Evolutionary conservation across 2,797 vertebrate species (phyloP).

Genomic region (Staurois parvus): DNA sequence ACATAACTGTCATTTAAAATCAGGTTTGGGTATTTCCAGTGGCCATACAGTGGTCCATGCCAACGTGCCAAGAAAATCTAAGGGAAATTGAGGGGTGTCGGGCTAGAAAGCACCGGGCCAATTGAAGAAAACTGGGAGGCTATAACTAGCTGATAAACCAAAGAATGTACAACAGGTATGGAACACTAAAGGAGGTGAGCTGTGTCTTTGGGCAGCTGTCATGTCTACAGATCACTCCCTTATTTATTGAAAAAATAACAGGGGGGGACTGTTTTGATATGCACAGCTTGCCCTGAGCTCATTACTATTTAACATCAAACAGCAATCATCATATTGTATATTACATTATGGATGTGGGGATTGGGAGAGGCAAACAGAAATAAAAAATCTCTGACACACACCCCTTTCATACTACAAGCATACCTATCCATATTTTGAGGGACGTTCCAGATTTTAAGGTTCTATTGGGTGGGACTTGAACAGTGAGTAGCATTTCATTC

Average conservation of each 20-base stretch:
- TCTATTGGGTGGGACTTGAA: background rate
- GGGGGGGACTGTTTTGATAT: slow-evolving; percentile 10
- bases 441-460: background rate
- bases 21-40: no score
- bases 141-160: no score
- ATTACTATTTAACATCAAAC: background rate
- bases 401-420: background rate
- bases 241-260: background rate
- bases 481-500: background rate
- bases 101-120: no score
- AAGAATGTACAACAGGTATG: no score
- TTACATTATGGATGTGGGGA: background rate
- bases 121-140: no score
- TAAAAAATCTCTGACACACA: background rate
- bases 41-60: no score
- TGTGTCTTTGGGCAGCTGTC: background rate
- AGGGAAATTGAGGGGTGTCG: no score
- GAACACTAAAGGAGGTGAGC: no score
- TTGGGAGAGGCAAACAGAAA: background rate
- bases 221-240: background rate
- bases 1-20: no score
- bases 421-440: background rate
- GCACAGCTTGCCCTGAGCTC: background rate
- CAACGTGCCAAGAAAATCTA: no score
- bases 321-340: background rate